phyloP scores from a whole-genome alignment of 2,113 vertebrate species.

The Oxyura jamaicensis region DNA sequence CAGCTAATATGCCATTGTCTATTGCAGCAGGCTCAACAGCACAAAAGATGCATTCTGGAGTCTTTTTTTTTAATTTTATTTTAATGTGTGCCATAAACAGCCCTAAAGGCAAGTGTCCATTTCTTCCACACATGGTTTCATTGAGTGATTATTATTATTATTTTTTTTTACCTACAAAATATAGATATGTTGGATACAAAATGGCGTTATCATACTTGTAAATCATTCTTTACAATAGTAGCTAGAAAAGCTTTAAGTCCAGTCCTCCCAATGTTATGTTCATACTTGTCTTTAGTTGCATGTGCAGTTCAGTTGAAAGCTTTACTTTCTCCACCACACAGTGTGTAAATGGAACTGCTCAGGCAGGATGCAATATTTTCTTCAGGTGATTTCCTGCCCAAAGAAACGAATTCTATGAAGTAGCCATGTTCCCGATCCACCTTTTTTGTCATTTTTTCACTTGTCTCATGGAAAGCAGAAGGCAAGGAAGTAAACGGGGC shows the following conservation, averaged over 20 bases:
- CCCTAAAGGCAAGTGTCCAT: not conserved
- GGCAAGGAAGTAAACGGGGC: not conserved
- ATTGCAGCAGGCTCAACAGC: not conserved
- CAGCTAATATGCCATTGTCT: not conserved
- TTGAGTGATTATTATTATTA: not conserved
- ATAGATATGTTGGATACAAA: not conserved
- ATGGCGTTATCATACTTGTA: not conserved
- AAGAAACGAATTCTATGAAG: not conserved
- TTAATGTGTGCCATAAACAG: not conserved
- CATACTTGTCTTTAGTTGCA: not conserved
- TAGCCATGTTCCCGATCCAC: not conserved
- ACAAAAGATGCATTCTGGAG: not conserved
- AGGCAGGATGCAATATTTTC: not conserved
- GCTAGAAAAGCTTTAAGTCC: not conserved
- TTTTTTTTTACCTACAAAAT: not conserved
- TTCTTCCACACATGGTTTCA: not conserved
- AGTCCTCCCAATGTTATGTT: not conserved
- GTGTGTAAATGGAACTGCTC: not conserved
- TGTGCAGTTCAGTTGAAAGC: not conserved
- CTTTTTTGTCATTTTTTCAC: not conserved
- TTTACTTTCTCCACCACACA: not conserved
- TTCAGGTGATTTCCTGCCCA: not conserved
- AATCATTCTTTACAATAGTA: not conserved
- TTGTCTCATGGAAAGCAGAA: not conserved
- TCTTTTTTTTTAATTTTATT: not conserved